Evolutionary conservation across 2,888 invertebrate species (phyloP), one percentile per base, ranked within the genome.

Genomic region (Ditula angustiorana): DNA sequence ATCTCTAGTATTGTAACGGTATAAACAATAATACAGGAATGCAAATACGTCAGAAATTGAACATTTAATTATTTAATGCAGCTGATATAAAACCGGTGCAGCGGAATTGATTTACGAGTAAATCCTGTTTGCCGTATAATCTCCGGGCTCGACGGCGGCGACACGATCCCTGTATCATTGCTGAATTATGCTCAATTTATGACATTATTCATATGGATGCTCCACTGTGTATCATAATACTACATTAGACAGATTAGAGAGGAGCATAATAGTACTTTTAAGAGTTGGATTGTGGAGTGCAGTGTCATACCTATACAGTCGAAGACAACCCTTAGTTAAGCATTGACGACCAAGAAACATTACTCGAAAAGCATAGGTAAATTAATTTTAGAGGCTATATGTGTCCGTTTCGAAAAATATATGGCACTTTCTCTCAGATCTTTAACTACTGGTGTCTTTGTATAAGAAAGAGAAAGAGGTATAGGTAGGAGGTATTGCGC

Each of bases 101-200:
- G 75, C 78, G 78, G 78, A 85, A 86, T 81, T 86, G 86, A 88
- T 87, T 83, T 83, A 85, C 83, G 80, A 77, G 79, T 83, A 85
- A 89, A 87, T 78, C 83, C 82, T 88, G 83, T 90, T 89, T 89
- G 86, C 81, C 71, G 79, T 86, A 83, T 90, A 91, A 91, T 90
- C 90, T 87, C 85, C 72, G 71, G 79, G 74, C 74, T 76, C 78
- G 75, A 74, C 75, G 77, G 70, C 75, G 76, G 77, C 78, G 87
- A 85, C 91, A 91, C 91, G 91, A 85, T 79, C 81, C 83, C 74
- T 82, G 86, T 78, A 87, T 88, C 87, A 88, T 78, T 80, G 71
- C 77, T 78, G 81, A 85, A 85, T 85, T 76, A 79, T 77, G 69
- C 70, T 55, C 70, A 69, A 71, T 23, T 53, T 46, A 61, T 55